Evolutionary conservation across 2,888 invertebrate genomes (phyloP), one percentile per base, ranked within the genome.

Genomic region (Aproaerema taeniolella): DNA sequence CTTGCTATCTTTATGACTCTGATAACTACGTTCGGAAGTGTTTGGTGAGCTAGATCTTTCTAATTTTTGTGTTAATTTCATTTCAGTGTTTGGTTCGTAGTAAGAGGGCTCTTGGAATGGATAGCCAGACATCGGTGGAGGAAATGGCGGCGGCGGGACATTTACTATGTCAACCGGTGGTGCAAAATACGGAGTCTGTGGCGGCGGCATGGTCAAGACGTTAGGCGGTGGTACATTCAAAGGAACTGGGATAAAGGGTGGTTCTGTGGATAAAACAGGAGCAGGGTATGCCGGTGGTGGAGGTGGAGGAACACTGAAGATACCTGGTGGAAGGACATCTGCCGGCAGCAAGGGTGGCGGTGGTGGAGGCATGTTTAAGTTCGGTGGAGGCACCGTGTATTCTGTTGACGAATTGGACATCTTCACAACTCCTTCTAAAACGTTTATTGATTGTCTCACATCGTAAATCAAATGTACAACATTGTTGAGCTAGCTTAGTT

Each of bases 351-450:
- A n/a, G n/a, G n/a, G n/a, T n/a, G n/a, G n/a, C n/a, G n/a, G n/a
- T 31, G 63, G 66, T 9, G 71, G 71, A 13, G 67, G 69, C 49
- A 66, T 46, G 14, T 58, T 58, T 41, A 74, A 49, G 26, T 54
- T 58, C 31, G 80, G 79, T 13, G 80, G 80, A 35, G 78, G 78
- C 10, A 78, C 53, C 42, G 62, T 69, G 42, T 72, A 85, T 43
- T 72, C 61, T 25, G 67, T 44, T 9, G 79, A 71, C 2, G 77
- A 79, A 46, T 65, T 50, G 5, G 81, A 78, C 81, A 81, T 79
- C 44, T 52, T 56, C 9, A 10, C n/a, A 28, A 28, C 28, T 10
- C 3, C n/a, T n/a, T 2, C 20, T 31, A 29, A 14, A 20, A 20
- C 20, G 20, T 7, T 20, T n/a, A n/a, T n/a, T n/a, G n/a, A n/a